Conservation (phyloP, 2,113 vertebrate species). For the Protobothrops mucrosquamatus region DNA sequence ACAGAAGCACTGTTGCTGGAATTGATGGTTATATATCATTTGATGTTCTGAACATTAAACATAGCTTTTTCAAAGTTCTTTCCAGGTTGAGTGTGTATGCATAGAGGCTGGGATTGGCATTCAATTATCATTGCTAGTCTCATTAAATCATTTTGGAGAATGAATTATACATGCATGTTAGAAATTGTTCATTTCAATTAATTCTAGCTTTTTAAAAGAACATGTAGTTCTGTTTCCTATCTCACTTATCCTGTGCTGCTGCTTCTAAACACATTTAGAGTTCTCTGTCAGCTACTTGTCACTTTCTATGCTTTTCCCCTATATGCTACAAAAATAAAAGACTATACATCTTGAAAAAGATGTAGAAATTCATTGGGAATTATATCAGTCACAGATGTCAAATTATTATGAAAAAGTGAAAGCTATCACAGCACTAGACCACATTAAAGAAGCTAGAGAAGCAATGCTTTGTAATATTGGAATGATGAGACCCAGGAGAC, state of each 20-base stretch:
- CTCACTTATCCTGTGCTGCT: background rate
- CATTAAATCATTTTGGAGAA: background rate
- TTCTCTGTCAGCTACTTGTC: background rate
- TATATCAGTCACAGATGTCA: background rate
- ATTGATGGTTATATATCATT: background rate
- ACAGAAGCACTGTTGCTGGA: background rate
- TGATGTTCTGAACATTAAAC: background rate
- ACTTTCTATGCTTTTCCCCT: background rate
- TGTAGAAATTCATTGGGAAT: background rate
- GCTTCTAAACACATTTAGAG: background rate
- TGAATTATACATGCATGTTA: background rate
- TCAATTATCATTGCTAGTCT: background rate
- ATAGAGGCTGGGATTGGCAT: background rate
- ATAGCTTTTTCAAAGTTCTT: background rate
- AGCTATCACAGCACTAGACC: background rate
- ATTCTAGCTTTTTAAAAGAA: background rate
- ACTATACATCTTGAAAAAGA: background rate
- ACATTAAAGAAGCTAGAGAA: background rate
- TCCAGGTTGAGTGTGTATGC: background rate
- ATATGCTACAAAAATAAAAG: background rate
- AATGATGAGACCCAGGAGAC: background rate
- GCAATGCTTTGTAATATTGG: background rate
- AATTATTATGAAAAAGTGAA: background rate
- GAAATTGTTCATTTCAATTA: background rate
- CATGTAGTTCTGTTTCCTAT: background rate